Base-by-base conservation (phyloP, 1,140 invertebrate genomes). In the Heliconius eleuchia region DNA sequence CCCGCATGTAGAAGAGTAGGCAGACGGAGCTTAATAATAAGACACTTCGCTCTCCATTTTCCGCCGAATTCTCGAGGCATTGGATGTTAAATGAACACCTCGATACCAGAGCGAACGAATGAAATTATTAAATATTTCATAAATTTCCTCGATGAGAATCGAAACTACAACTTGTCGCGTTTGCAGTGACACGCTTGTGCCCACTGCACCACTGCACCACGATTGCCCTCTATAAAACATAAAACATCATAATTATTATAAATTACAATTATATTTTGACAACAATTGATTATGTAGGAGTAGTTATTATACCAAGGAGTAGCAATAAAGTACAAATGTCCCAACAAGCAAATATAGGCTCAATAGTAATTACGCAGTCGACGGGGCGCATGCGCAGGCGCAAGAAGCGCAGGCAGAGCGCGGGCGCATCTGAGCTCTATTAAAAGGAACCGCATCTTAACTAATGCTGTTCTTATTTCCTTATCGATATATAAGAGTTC, bases 361-460 rank as follows among this genome's bases (percentile, higher is more conserved):
- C 57, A 42, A 34, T 66, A 79, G 80, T 82, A 80, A 82, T 86
- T 86, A 83, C 66, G 76, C 75, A 82, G 84, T 83, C 83, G 74
- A 71, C 73, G 75, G 30, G 70, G 73, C 42, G 81, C 70, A 75
- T 39, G 73, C 78, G 76, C 78, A 71, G 42, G 73, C 72, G 75
- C 76, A 57, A 19, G 79, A 57, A 19, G 79, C 77, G 74, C 80
- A 71, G 6, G 80, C 80, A 80, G 76, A 4, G 80, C 80, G 82
- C 79, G 55, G 46, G 80, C 74, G 60, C 27, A 18, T 30, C 55
- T 23, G 55, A 1, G 4, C 60, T 13, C 27, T 18, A 66, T 66
- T 55, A 23, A 66, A 66, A 66, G 60, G 60, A 13, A 66, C 60
- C 60, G 60, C 60, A 30, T 16, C 60, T 27, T 23, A 30, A 30